Conservation (phyloP, 2,797 vertebrate species). For the Apogon hyalosoma region DNA sequence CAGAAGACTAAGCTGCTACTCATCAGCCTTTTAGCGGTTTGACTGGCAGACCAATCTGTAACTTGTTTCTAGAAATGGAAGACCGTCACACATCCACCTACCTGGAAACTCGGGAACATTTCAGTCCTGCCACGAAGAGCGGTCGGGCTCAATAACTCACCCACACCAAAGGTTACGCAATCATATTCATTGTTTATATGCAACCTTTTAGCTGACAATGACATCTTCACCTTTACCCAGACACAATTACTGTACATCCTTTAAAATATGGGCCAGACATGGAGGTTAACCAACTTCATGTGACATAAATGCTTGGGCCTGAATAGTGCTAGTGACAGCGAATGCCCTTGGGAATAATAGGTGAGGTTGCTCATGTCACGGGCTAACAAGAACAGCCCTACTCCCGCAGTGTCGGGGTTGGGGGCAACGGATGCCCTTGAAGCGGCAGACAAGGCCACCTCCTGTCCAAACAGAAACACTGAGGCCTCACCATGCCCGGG, state of each 20-base stretch:
- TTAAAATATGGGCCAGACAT: conserved; percentile 46
- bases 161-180: conserved; percentile 66
- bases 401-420: conserved; percentile 39
- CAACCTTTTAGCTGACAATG: conserved; percentile 62
- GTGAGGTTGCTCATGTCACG: conserved; percentile 58
- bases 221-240: conserved; percentile 61
- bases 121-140: conserved; percentile 38
- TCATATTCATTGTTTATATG: conserved; percentile 47
- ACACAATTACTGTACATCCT: conserved; percentile 54
- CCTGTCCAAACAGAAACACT: conserved; percentile 13
- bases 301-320: conserved; percentile 50
- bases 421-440: conserved; percentile 53
- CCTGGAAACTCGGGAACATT: conserved; percentile 43
- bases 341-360: conserved; percentile 67
- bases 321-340: conserved; percentile 41
- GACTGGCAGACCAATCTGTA: conserved; percentile 54
- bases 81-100: conserved; percentile 29
- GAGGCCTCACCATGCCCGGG: conserved; percentile 91
- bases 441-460: conserved; percentile 38
- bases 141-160: conserved; percentile 61
- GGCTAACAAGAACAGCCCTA: conserved; percentile 45
- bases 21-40: conserved; percentile 36
- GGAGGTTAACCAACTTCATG: conserved; percentile 56
- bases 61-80: conserved; percentile 10
- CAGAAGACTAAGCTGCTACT: not conserved